Conservation (phyloP, 2,113 vertebrate genomes). For the Paracanthobrama guichenoti region DNA sequence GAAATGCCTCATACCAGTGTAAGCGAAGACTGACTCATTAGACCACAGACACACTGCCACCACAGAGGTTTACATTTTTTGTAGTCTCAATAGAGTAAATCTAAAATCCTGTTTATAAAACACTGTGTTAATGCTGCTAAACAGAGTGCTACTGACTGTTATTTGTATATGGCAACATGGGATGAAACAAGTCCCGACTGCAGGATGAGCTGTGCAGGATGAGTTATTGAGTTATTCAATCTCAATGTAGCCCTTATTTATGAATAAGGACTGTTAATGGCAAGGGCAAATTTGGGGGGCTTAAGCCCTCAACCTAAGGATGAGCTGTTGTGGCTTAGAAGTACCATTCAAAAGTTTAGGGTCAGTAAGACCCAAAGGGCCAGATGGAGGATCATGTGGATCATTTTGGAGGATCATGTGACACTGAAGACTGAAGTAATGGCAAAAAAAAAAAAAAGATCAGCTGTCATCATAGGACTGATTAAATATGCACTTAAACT, state of each 20-base stretch:
- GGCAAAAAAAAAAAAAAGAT: no score
- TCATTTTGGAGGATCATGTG: no score
- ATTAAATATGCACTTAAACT: no score
- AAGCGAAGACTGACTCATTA: background rate
- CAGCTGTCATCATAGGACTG: no score
- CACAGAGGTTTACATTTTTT: constrained; percentile 29
- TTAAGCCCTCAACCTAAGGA: background rate
- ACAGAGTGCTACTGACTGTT: constrained; percentile 23
- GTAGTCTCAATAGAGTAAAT: background rate
- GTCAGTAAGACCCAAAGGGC: background rate
- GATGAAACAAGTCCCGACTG: background rate
- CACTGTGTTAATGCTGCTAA: background rate
- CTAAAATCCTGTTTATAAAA: constrained; percentile 18
- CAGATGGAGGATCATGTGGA: no score
- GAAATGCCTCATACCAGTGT: constrained; percentile 4
- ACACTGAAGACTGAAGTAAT: no score
- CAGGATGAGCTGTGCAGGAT: background rate
- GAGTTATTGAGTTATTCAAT: background rate
- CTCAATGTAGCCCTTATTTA: background rate
- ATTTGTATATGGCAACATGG: background rate
- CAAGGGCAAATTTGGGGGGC: background rate
- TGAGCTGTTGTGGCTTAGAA: background rate
- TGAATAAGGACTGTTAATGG: background rate
- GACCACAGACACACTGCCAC: background rate
- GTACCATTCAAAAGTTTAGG: background rate